phyloP scores from a whole-genome alignment of 2,113 vertebrate genomes.

The Corydoras sp. region DNA sequence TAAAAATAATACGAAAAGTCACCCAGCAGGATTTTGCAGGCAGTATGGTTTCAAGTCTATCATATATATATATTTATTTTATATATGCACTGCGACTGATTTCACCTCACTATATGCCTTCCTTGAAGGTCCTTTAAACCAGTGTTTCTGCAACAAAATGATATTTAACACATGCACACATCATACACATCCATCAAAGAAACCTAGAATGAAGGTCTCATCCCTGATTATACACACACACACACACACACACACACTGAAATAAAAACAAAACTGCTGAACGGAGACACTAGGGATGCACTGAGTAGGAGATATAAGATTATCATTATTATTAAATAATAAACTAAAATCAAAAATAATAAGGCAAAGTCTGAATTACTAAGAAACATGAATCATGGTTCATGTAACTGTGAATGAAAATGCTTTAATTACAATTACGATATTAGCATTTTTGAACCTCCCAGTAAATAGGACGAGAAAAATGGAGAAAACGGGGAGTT shows the following conservation, averaged over 20 bases:
- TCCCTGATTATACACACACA: constrained; percentile 44
- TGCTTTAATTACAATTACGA: no score
- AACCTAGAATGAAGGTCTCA: constrained; percentile 30
- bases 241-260: neutral
- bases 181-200: constrained; percentile 61
- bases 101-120: constrained; percentile 48
- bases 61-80: constrained; percentile 50
- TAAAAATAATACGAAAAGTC: constrained; percentile 13
- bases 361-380: no score
- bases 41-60: constrained; percentile 72
- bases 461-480: no score
- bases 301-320: no score
- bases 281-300: no score
- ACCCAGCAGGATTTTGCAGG: constrained; percentile 66
- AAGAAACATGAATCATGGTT: no score
- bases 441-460: no score
- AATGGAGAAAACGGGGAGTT: no score
- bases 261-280: constrained; percentile 13
- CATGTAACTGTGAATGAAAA: no score
- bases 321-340: no score
- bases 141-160: constrained; percentile 83
- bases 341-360: no score
- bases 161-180: constrained; percentile 33
- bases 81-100: constrained; percentile 31
- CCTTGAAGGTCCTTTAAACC: constrained; percentile 67